Conservation (phyloP, 1,140 invertebrate genomes). For the Lordiphosa stackelbergi region DNA sequence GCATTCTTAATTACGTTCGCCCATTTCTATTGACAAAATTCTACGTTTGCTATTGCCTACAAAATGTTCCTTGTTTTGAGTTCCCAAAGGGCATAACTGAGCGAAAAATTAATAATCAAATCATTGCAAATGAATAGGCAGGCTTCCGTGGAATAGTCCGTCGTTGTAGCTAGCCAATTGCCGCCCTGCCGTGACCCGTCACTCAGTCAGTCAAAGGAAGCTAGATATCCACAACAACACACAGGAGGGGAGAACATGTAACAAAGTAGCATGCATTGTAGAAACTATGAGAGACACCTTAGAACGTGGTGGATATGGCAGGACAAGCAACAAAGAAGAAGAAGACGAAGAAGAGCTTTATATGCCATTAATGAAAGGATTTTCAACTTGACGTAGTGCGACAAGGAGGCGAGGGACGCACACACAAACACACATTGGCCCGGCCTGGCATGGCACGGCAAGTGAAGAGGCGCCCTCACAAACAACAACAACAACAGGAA, state of each 20-base stretch:
- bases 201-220: slow-evolving; percentile 17
- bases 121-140: no score
- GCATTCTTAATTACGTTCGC: no score
- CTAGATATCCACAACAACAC: slow-evolving; percentile 7
- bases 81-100: no score
- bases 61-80: no score
- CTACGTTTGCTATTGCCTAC: no score
- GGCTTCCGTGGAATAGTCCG: no score
- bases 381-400: slow-evolving; percentile 55
- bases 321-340: slow-evolving; percentile 30
- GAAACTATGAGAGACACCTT: slow-evolving; percentile 24
- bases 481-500: slow-evolving; percentile 10
- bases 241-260: slow-evolving; percentile 35
- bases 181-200: slow-evolving; percentile 21
- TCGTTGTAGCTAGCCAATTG: no score
- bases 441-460: slow-evolving; percentile 29
- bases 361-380: slow-evolving; percentile 66
- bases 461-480: slow-evolving; percentile 44
- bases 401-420: slow-evolving; percentile 28
- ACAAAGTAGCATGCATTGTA: slow-evolving; percentile 28
- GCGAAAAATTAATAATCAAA: no score
- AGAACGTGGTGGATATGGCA: slow-evolving; percentile 32
- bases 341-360: slow-evolving; percentile 37
- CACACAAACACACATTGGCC: slow-evolving; percentile 8
- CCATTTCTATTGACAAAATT: no score